A percentile compares a stretch with the other conserved stretches of the same genome.
Evolutionary conservation across 2,888 invertebrate genomes (phyloP).

Genomic region (Drosophila quinaria): DNA sequence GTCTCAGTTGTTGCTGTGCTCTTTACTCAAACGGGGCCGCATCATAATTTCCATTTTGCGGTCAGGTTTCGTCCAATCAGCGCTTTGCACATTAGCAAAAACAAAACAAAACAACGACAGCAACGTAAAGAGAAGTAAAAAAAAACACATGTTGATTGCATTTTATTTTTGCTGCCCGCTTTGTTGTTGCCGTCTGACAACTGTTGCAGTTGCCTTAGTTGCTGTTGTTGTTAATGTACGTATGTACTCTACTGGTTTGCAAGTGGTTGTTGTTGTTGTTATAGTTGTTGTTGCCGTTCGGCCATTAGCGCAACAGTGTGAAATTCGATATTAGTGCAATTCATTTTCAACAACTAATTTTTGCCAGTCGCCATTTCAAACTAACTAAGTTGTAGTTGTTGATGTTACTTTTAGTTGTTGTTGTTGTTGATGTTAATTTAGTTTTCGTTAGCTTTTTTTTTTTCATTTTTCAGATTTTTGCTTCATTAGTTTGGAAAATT

Average conservation of each 20-base stretch:
- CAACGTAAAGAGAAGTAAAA: conserved; percentile 34
- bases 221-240: conserved; percentile 53
- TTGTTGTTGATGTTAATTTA: conserved; percentile 13
- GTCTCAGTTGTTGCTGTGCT: conserved; percentile 61
- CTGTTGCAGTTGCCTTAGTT: conserved; percentile 42
- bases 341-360: conserved; percentile 81
- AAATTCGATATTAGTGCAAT: conserved; percentile 83
- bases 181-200: conserved; percentile 73
- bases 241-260: conserved; percentile 37
- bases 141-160: conserved; percentile 74
- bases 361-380: conserved; percentile 54
- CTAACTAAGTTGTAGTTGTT: conserved; percentile 29
- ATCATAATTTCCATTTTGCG: conserved; percentile 82
- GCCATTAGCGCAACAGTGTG: conserved; percentile 82
- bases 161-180: conserved; percentile 58
- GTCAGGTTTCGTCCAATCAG: conserved; percentile 83
- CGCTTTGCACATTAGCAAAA: conserved; percentile 80
- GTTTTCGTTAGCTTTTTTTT: conserved; percentile 22
- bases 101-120: conserved; percentile 37
- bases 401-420: conserved; percentile 17
- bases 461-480: conserved; percentile 52
- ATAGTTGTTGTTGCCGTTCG: conserved; percentile 43
- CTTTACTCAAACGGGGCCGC: conserved; percentile 79
- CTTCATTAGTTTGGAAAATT: conserved; percentile 71
- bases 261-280: conserved; percentile 35